phyloP scores from a whole-genome alignment of 2,888 invertebrate genomes.

The Drosophila falleni region DNA sequence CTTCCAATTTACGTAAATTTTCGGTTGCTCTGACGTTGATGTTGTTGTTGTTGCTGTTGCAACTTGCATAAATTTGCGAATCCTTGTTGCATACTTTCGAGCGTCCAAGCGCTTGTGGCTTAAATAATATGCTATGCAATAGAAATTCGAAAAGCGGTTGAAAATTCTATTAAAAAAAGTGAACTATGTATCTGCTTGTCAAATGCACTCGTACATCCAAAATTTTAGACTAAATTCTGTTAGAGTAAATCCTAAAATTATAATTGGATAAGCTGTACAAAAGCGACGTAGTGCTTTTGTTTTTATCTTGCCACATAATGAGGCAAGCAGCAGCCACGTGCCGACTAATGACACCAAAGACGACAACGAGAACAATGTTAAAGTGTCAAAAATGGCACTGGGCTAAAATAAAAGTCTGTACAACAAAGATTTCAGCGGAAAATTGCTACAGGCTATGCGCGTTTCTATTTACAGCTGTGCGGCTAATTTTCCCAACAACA shows the following conservation, averaged over 20 bases:
- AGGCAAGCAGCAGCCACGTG: constrained; percentile 55
- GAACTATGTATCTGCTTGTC: neutral
- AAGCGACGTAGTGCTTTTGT: constrained; percentile 31
- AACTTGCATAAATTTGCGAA: constrained; percentile 55
- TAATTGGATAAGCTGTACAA: constrained; percentile 64
- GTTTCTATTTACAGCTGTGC: constrained; percentile 58
- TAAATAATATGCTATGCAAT: constrained; percentile 5
- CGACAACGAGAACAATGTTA: constrained; percentile 41
- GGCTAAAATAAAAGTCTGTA: constrained; percentile 36
- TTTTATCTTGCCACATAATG: constrained; percentile 62
- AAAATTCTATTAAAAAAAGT: constrained; percentile 6
- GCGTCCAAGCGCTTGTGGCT: constrained; percentile 14
- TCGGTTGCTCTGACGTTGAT: constrained; percentile 1
- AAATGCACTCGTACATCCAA: constrained; percentile 9
- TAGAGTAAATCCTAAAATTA: constrained; percentile 42
- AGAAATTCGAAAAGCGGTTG: neutral
- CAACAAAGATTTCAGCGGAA: constrained; percentile 36
- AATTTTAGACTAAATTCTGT: constrained; percentile 19
- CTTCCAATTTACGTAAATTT: constrained; percentile 36
- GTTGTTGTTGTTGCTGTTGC: constrained; percentile 11
- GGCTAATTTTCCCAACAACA: constrained; percentile 62
- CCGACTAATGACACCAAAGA: constrained; percentile 49
- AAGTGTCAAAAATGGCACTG: constrained; percentile 71
- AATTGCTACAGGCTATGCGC: constrained; percentile 59
- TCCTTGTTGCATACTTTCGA: constrained; percentile 35